Evolutionary conservation across 2,797 vertebrate genomes (phyloP).

Genomic region (Orestias chungarensis): DNA sequence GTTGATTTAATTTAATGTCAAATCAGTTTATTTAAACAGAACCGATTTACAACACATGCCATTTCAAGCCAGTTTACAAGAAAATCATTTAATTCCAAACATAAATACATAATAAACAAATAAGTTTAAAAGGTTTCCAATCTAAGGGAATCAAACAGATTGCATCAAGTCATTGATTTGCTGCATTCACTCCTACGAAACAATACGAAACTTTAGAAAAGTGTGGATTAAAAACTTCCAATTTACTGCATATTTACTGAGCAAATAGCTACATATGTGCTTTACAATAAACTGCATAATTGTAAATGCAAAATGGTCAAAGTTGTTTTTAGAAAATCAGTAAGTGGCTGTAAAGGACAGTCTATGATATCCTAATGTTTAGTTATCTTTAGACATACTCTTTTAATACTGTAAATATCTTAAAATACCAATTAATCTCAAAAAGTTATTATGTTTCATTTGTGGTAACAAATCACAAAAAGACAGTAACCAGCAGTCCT

Average conservation of each 20-base stretch:
- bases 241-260: not conserved
- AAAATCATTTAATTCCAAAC: no score
- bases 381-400: not conserved
- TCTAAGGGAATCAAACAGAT: no score
- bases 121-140: no score
- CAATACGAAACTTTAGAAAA: no score
- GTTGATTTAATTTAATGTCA: no score
- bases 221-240: no score
- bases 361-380: not conserved
- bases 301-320: not conserved
- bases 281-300: not conserved
- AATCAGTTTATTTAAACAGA: no score
- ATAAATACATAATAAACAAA: no score
- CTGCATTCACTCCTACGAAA: no score
- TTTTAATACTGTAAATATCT: not conserved
- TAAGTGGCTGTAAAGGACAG: not conserved
- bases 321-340: not conserved
- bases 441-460: not conserved
- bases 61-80: no score
- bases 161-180: no score
- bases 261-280: not conserved
- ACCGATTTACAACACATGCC: no score
- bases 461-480: slow-evolving; percentile 5
- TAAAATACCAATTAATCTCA: not conserved
- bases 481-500: slow-evolving; percentile 8